Evolutionary conservation across 2,113 vertebrate genomes (phyloP).

Genomic region (Strix aluco): DNA sequence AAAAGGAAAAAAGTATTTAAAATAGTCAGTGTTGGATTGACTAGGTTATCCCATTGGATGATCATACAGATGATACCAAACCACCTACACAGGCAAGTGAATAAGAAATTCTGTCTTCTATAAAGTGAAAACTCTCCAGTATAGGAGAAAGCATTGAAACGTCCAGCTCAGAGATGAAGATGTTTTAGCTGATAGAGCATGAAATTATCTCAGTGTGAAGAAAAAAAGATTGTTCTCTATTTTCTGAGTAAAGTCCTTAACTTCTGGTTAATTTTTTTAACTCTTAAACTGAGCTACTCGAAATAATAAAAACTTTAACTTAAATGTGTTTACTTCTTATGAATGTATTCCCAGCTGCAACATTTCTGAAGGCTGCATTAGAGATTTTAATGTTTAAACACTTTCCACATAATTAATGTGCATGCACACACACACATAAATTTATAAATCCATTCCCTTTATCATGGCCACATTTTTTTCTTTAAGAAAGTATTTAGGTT

Average conservation of each 20-base stretch:
- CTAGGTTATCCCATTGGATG: neutral
- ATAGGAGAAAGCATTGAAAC: neutral
- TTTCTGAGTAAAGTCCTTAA: neutral
- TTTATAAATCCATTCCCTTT: neutral
- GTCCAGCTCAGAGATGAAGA: neutral
- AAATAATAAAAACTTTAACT: neutral
- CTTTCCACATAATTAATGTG: neutral
- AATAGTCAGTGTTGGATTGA: neutral
- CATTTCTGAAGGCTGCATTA: neutral
- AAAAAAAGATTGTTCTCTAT: neutral
- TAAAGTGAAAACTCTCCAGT: neutral
- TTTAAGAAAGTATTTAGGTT: neutral
- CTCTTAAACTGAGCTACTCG: neutral
- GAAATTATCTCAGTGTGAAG: neutral
- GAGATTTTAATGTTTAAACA: neutral
- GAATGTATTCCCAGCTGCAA: neutral
- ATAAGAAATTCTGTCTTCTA: neutral
- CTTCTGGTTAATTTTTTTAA: neutral
- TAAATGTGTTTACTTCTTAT: neutral
- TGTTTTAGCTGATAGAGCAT: neutral
- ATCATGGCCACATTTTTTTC: neutral
- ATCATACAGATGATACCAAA: neutral
- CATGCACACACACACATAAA: neutral
- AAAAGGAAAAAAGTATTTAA: neutral
- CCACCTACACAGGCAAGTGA: neutral